A percentile compares a stretch with the other conserved stretches of the same genome.
Conservation (phyloP, 2,113 vertebrate species). For the Stigmatopora nigra region DNA sequence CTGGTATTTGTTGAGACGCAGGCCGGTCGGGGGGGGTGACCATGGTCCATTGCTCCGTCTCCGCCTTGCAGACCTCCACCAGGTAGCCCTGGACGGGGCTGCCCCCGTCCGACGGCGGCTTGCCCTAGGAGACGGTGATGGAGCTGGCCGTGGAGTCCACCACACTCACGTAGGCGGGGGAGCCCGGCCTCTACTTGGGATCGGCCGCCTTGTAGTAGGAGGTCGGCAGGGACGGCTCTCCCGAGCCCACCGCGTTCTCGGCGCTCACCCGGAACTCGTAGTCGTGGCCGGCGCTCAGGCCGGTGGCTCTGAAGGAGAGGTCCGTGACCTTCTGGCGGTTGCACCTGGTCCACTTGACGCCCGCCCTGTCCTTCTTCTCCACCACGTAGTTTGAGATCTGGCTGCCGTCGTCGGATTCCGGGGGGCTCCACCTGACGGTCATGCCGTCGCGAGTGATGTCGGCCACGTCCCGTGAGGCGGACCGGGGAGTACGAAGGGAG, state of each 20-base stretch:
- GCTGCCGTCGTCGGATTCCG: slow-evolving; percentile 86
- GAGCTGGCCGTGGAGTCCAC: slow-evolving; percentile 87
- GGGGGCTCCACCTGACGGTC: slow-evolving; percentile 90
- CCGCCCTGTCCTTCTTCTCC: slow-evolving; percentile 90
- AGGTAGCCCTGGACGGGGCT: slow-evolving; percentile 87
- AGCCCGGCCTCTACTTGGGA: slow-evolving; percentile 91
- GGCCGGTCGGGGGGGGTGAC: slow-evolving; percentile 86
- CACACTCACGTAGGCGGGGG: slow-evolving; percentile 78
- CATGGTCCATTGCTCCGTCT: slow-evolving; percentile 91
- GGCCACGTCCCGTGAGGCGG: slow-evolving; percentile 83
- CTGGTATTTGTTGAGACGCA: slow-evolving; percentile 85
- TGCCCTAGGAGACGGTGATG: slow-evolving; percentile 82
- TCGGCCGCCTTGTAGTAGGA: slow-evolving; percentile 87
- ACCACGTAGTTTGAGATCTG: slow-evolving; percentile 86
- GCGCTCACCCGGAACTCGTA: slow-evolving; percentile 95
- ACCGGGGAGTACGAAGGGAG: slow-evolving; percentile 85
- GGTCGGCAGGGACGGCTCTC: slow-evolving; percentile 84
- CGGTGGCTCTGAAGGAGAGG: slow-evolving; percentile 85
- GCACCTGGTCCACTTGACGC: slow-evolving; percentile 95
- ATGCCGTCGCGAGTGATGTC: slow-evolving; percentile 93
- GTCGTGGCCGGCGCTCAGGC: slow-evolving; percentile 85
- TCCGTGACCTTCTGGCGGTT: slow-evolving; percentile 93
- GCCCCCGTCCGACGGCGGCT: slow-evolving; percentile 92
- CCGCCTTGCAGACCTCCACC: slow-evolving; percentile 91
- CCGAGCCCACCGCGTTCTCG: slow-evolving; percentile 89